Base-by-base conservation (phyloP, 64 coral and sea anemone species). In the Montipora foliosa region DNA sequence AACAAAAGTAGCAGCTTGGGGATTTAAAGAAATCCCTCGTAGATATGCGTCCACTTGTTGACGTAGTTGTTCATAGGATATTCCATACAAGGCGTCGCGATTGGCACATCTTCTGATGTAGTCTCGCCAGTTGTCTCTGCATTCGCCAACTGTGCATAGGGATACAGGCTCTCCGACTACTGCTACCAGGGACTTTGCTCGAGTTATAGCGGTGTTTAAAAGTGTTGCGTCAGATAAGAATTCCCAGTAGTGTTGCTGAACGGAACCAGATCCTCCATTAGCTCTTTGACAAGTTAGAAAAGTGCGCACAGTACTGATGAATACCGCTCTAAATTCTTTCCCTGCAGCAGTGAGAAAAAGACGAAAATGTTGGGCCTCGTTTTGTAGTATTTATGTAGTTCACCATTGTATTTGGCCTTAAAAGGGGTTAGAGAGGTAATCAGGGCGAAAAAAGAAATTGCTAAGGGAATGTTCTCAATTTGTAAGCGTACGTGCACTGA, bases 201-300 rank as follows among this genome's bases (percentile, higher is more conserved):
- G 53, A 9, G 95, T 96, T n/a, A 96, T 45, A 1, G 95, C 95
- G 0, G 95, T 96, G 72, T 92, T 93, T 0, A 96, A 9, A 4
- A 96, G 79, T n/a, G 93, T 96, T 11, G 95, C 85, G 29, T 96
- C 95, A 22, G 95, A 96, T 66, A 96, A 75, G 55, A 96, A 96
- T 64, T 96, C 95, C 47, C 72, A 67, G 16, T 60, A 78, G 11
- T 61, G 15, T 79, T 29, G 20, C 44, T 59, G 51, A 5, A 0
- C 0, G 14, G 74, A 9, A 13, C 37, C 37, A 58, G 20, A 67
- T 67, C 37, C 29, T 16, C 61, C 37, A 19, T 20, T 55, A 11
- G 44, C 29, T 49, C 24, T 77, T 67, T 24, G 52, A 64, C 57
- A 79, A 58, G 76, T 48, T 64, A 84, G 53, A 12, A 14, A 72